Evolutionary conservation across 2,888 invertebrate genomes (phyloP).

Genomic region (Hyppa rectilinea): DNA sequence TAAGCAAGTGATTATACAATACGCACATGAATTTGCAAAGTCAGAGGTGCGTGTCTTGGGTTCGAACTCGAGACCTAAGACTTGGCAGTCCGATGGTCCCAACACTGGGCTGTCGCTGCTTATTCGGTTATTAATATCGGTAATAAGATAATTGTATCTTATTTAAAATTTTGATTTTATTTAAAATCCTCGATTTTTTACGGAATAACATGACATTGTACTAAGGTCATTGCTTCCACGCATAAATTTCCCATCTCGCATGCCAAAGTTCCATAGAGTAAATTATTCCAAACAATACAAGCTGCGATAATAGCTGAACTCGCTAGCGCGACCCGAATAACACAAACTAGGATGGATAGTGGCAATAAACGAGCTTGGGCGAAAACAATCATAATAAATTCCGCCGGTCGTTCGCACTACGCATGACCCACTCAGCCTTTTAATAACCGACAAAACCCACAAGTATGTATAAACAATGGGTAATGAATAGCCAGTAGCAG

Average conservation of each 20-base stretch:
- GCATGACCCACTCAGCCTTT: conserved; percentile 56
- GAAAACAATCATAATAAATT: conserved; percentile 69
- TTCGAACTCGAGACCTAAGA: no score
- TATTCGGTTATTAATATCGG: neutral
- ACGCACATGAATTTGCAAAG: no score
- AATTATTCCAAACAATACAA: conserved; percentile 41
- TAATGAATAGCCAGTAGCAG: conserved; percentile 51
- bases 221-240: neutral
- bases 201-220: no score
- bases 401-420: conserved; percentile 54
- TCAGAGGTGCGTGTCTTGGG: no score
- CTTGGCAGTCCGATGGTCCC: no score
- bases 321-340: conserved; percentile 52
- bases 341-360: conserved; percentile 55
- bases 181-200: no score
- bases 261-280: conserved; percentile 6
- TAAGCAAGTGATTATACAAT: no score
- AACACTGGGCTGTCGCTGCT: no score
- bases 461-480: conserved; percentile 44
- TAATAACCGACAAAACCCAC: conserved; percentile 53
- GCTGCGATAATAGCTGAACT: conserved; percentile 46
- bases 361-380: conserved; percentile 56
- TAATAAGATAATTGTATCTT: no score
- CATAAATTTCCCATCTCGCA: conserved; percentile 9
- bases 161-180: no score